Evolutionary conservation across 2,113 vertebrate species (phyloP).

Genomic region (Vidua macroura): DNA sequence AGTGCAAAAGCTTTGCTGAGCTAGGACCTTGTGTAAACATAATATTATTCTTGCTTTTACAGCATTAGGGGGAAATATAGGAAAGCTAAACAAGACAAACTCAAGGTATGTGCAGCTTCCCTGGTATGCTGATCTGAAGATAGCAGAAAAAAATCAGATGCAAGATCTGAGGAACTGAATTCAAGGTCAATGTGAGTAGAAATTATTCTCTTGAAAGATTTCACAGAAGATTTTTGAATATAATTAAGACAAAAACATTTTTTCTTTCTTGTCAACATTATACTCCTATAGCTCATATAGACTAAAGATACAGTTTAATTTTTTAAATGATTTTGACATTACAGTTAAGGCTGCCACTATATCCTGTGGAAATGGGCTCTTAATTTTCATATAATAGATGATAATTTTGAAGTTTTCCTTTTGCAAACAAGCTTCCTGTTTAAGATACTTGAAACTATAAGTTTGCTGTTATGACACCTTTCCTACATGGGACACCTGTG

Average conservation of each 20-base stretch:
- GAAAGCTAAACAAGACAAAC: neutral
- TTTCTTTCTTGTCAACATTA: neutral
- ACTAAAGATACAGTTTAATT: accelerated
- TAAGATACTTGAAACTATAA: neutral
- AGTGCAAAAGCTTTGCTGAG: neutral
- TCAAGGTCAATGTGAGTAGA: neutral
- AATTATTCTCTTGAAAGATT: neutral
- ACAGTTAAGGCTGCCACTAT: neutral
- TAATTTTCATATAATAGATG: neutral
- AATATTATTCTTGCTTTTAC: neutral
- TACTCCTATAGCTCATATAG: neutral
- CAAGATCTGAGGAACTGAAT: neutral
- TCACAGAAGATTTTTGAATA: neutral
- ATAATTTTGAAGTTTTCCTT: neutral
- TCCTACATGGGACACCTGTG: neutral
- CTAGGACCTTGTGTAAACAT: neutral
- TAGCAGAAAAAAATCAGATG: neutral
- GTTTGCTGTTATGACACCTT: neutral
- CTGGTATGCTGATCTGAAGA: neutral
- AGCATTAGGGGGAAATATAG: neutral
- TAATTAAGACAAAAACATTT: neutral
- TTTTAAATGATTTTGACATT: neutral
- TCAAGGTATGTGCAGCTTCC: neutral
- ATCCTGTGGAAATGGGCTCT: neutral
- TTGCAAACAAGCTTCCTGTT: neutral